Percentiles rank a stretch among this genome's conserved stretches.
These are phyloP conservation scores for Laticauda colubrina DNA, from an alignment of 2,113 vertebrate genomes.

Conservation along the genomic window DNA sequence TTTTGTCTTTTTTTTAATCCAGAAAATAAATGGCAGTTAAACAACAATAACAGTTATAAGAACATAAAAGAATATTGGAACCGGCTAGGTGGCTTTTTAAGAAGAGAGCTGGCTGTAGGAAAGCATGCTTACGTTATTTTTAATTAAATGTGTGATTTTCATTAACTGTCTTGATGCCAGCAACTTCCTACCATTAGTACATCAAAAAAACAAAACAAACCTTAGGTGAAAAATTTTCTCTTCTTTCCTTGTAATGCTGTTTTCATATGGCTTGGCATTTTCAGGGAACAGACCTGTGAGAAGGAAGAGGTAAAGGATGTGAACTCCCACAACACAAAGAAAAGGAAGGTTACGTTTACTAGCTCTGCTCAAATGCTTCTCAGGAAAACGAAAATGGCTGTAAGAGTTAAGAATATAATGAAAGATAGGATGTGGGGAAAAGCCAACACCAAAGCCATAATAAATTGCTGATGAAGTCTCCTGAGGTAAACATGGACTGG, in stretches of 20 bases:
- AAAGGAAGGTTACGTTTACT: constrained; percentile 36
- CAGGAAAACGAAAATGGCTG: constrained; percentile 23
- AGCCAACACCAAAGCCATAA: rapidly evolving
- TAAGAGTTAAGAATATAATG: neutral
- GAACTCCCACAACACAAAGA: constrained; percentile 53
- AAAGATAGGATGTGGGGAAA: rapidly evolving
- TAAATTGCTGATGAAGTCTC: neutral
- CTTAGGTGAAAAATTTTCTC: constrained; percentile 50
- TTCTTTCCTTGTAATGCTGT: constrained; percentile 55
- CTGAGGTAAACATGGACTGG: neutral
- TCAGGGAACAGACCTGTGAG: constrained; percentile 39
- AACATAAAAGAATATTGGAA: neutral
- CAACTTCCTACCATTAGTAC: constrained; percentile 63
- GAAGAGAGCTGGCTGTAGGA: constrained; percentile 19
- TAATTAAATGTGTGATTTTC: constrained; percentile 45
- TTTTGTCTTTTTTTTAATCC: neutral
- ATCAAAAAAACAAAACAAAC: constrained; percentile 21
- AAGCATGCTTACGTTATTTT: constrained; percentile 29
- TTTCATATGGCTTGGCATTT: constrained; percentile 59
- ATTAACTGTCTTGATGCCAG: constrained; percentile 54
- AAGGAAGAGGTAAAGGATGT: constrained; percentile 66
- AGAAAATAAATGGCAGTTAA: neutral
- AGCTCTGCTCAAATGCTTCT: constrained; percentile 13
- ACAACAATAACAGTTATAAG: neutral
- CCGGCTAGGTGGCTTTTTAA: neutral